Conservation (phyloP, 2,888 invertebrate genomes). For the Holacanthella duospinosa region DNA sequence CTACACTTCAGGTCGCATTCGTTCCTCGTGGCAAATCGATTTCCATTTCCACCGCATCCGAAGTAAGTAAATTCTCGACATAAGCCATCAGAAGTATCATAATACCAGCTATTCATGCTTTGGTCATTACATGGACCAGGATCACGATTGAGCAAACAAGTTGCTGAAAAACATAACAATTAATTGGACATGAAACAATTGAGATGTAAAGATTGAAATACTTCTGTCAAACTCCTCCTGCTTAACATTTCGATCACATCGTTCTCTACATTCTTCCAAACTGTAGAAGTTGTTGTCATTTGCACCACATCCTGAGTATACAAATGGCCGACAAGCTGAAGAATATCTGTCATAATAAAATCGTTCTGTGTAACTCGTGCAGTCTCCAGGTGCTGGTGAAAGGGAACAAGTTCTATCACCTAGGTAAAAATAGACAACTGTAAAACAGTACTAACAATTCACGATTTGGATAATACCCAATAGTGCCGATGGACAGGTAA, state of each 20-base stretch:
- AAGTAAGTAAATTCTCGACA: constrained; percentile 87
- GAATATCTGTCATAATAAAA: constrained; percentile 77
- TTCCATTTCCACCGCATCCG: constrained; percentile 66
- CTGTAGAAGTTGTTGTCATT: constrained; percentile 75
- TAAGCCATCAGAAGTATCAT: constrained; percentile 75
- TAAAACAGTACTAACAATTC: neutral
- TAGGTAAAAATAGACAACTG: constrained; percentile 16
- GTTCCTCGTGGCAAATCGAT: constrained; percentile 66
- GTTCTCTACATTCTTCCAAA: constrained; percentile 52
- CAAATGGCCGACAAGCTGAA: constrained; percentile 64
- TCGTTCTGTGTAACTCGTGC: constrained; percentile 59
- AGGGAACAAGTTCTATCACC: constrained; percentile 62
- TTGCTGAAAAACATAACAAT: constrained; percentile 3
- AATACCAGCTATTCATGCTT: constrained; percentile 70
- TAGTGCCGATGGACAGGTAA: constrained; percentile 60
- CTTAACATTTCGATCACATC: neutral
- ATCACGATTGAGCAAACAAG: constrained; percentile 18
- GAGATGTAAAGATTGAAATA: neutral
- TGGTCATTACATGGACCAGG: constrained; percentile 11
- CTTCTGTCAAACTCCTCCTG: neutral
- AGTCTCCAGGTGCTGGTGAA: constrained; percentile 65
- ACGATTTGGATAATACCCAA: constrained; percentile 54
- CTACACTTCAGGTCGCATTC: constrained; percentile 76
- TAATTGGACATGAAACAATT: neutral
- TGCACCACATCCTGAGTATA: constrained; percentile 84